These are phyloP conservation scores for Tor tambroides DNA, from an alignment of 2,113 vertebrate species.

Conservation along the genomic window DNA sequence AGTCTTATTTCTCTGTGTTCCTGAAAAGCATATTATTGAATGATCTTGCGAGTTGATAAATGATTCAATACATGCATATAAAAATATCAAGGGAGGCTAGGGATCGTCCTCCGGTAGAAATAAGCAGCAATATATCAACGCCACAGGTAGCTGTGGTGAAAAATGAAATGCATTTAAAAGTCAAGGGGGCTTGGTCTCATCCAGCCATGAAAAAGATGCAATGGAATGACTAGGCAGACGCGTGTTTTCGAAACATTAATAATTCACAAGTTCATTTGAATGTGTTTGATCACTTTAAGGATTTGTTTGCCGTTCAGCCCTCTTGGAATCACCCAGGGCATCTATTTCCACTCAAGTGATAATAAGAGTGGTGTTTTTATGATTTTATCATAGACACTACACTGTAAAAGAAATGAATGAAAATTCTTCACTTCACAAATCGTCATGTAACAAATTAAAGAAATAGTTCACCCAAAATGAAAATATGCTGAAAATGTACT, in stretches of 20 bases:
- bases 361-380: not conserved
- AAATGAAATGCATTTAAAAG: constrained; percentile 61
- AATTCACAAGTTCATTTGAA: constrained; percentile 34
- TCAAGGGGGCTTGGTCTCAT: constrained; percentile 37
- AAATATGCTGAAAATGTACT: not conserved
- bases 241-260: constrained; percentile 59
- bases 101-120: constrained; percentile 48
- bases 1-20: constrained; percentile 35
- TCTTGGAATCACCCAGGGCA: not conserved
- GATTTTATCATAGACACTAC: not conserved
- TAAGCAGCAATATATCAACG: constrained; percentile 50
- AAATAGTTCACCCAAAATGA: not conserved
- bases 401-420: not conserved
- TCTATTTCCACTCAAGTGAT: not conserved
- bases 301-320: not conserved
- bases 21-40: constrained; percentile 45
- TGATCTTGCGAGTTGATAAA: constrained; percentile 51
- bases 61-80: constrained; percentile 58
- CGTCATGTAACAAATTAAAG: not conserved
- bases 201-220: constrained; percentile 19
- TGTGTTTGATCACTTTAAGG: constrained; percentile 12
- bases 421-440: not conserved
- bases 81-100: constrained; percentile 52
- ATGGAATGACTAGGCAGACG: constrained; percentile 41
- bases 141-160: constrained; percentile 53